phyloP scores from a whole-genome alignment of 2,797 vertebrate genomes.

The Microtus agrestis region DNA sequence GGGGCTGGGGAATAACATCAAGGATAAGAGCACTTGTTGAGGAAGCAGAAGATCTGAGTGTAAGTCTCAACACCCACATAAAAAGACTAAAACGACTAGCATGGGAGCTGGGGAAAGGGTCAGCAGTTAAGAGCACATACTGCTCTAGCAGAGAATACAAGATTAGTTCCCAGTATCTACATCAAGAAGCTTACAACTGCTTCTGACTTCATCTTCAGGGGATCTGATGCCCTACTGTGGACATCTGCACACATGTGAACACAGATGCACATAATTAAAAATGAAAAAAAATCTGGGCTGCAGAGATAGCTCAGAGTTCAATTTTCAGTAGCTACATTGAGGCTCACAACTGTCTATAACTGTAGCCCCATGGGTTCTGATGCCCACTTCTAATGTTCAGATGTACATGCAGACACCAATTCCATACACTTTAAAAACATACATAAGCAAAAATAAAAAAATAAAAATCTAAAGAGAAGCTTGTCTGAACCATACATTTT shows the following conservation, averaged over 20 bases:
- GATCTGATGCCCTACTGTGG: neutral
- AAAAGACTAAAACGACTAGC: neutral
- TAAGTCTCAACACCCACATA: neutral
- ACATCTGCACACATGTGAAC: neutral
- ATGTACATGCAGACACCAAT: no score
- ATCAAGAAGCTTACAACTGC: neutral
- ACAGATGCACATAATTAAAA: neutral
- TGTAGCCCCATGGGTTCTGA: no score
- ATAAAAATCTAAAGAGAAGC: neutral
- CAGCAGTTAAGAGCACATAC: neutral
- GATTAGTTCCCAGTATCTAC: neutral
- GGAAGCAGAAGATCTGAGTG: neutral
- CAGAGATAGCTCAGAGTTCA: no score
- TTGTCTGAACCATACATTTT: neutral
- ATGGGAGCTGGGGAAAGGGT: neutral
- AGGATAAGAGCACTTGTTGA: neutral
- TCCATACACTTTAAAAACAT: no score
- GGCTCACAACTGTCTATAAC: no score
- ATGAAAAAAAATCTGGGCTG: no score
- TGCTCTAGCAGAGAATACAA: fast-evolving
- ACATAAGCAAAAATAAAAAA: no score
- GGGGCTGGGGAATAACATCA: fast-evolving
- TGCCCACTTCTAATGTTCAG: no score
- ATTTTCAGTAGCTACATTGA: no score
- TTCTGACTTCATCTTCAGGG: neutral